Base-by-base conservation (phyloP, 2,888 invertebrate species). In the Pyrgus malvae region DNA sequence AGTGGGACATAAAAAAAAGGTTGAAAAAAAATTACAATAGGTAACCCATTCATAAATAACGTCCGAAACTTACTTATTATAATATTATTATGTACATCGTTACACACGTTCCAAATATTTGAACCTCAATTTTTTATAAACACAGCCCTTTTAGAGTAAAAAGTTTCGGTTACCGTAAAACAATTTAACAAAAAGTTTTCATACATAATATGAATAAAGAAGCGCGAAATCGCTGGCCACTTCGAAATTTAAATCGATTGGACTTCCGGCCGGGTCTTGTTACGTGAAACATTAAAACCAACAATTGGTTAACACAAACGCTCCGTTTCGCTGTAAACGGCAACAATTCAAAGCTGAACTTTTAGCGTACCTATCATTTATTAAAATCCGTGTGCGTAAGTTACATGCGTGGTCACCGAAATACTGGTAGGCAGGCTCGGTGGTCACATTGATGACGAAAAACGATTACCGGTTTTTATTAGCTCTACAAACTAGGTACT, bases 321-420 rank as follows among this genome's bases (percentile, higher is more conserved):
- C 27, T 44, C 35, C 27, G 50, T n/a, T 35, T 27, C 42, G 51
- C 27, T 51, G 50, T 44, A 56, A 59, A 56, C 60, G 58, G 38
- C 42, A 65, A 60, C 63, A 63, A 60, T 63, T 51, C 60, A 64
- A 63, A 62, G 60, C 59, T 44, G 44, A 33, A 51, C 53, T 56
- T 60, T 42, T 58, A 55, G 59, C 60, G 49, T 60, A n/a, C n/a
- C n/a, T n/a, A 63, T 66, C 62, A 66, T 67, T 66, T 67, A 66
- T 63, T 63, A 62, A 66, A 60, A 49, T 55, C 49, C 57, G 51
- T 51, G 42, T 51, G 37, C 35, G 51, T 35, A 51, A 44, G 51
- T 51, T 37, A 37, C 51, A 50, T 42, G 51, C 40, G 40, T 44
- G 42, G 42, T 51, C 50, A 50, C 42, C 35, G 42, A 35, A 12